A percentile compares a stretch with the other conserved stretches of the same genome.
phyloP scores from a whole-genome alignment of 2,888 invertebrate species.

The Loripinus fragilis region DNA sequence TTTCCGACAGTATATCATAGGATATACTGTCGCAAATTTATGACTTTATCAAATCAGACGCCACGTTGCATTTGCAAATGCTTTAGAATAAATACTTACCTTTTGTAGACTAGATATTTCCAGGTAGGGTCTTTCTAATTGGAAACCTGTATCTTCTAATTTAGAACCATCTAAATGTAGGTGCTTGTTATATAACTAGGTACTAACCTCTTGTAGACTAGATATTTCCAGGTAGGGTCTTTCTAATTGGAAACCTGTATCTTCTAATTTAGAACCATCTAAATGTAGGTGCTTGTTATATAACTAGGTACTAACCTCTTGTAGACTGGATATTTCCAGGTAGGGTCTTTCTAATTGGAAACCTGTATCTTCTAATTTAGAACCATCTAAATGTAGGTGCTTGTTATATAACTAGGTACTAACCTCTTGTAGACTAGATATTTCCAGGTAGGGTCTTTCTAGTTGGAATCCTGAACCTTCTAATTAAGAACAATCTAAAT shows the following conservation, averaged over 20 bases:
- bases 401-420: conserved; percentile 49
- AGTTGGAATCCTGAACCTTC: conserved; percentile 86
- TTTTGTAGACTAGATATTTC: too few relatives aligned
- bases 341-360: too few relatives aligned
- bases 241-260: conserved; percentile 86
- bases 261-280: conserved; percentile 88
- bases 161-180: neutral
- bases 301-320: too few relatives aligned
- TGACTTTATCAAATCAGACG: too few relatives aligned
- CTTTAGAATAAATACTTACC: too few relatives aligned
- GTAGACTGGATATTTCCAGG: too few relatives aligned
- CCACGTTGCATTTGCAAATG: too few relatives aligned
- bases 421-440: conserved; percentile 87
- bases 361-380: too few relatives aligned
- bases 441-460: conserved; percentile 87
- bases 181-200: neutral
- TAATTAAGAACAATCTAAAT: conserved; percentile 89
- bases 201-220: conserved; percentile 86
- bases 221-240: conserved; percentile 88
- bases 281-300: conserved; percentile 92
- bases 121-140: too few relatives aligned
- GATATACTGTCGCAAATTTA: too few relatives aligned
- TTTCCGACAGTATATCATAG: too few relatives aligned
- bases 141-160: too few relatives aligned
- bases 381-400: neutral